A percentile compares a stretch with the other conserved stretches of the same genome.
Conservation (phyloP, 2,113 vertebrate genomes). For the Salvator merianae region DNA sequence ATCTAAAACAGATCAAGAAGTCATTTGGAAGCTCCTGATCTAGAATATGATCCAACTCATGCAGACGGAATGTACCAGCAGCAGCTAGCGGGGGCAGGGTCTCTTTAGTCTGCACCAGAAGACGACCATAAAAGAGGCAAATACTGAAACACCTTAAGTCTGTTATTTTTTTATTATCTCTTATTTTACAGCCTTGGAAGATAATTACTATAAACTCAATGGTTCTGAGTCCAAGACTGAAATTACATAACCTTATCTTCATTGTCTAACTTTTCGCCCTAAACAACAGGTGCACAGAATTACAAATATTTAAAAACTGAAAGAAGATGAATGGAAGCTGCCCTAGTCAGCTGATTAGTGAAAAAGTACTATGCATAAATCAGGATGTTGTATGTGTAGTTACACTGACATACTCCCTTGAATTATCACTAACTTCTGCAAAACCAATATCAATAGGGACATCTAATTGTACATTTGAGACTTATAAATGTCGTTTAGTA, state of each 20-base stretch:
- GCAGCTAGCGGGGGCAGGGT: too few relatives aligned
- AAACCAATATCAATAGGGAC: conserved; percentile 11
- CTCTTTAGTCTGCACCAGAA: too few relatives aligned
- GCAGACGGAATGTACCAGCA: too few relatives aligned
- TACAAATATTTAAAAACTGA: neutral
- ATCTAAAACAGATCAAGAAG: too few relatives aligned
- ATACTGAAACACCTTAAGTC: neutral
- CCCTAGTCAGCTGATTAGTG: conserved; percentile 12
- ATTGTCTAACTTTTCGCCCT: too few relatives aligned
- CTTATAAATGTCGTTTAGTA: neutral
- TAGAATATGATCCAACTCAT: too few relatives aligned
- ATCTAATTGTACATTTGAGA: conserved; percentile 37
- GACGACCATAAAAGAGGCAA: too few relatives aligned
- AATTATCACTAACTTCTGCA: conserved; percentile 30
- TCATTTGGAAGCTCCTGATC: too few relatives aligned
- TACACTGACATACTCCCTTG: conserved; percentile 16
- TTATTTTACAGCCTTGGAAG: neutral
- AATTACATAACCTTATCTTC: too few relatives aligned
- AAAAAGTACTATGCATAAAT: conserved; percentile 12
- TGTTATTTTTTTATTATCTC: neutral
- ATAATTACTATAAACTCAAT: neutral
- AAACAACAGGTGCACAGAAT: neutral
- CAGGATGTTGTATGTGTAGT: conserved; percentile 17
- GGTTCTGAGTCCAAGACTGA: too few relatives aligned
- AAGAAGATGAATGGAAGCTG: conserved; percentile 11